phyloP scores from a whole-genome alignment of 2,888 invertebrate species.

The Sinelater perroti region DNA sequence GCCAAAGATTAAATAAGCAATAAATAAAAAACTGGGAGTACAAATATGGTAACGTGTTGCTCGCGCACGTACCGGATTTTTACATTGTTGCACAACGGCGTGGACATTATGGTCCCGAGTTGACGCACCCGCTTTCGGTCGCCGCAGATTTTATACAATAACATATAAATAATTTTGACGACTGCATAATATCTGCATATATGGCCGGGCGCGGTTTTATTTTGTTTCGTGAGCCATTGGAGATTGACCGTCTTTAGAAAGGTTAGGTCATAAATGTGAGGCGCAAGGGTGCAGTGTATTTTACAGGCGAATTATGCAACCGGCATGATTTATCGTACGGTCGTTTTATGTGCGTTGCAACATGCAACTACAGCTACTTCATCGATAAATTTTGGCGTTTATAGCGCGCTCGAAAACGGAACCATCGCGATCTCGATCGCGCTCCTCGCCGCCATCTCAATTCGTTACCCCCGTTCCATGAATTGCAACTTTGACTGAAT shows the following conservation, averaged over 20 bases:
- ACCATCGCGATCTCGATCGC: no score
- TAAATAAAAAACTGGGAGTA: constrained; percentile 9
- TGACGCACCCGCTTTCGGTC: constrained; percentile 15
- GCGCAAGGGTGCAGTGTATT: constrained; percentile 9
- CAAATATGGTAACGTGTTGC: constrained; percentile 7
- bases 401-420: no score
- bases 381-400: no score
- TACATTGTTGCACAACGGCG: constrained; percentile 14
- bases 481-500: no score
- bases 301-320: constrained; percentile 7
- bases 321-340: neutral
- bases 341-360: constrained; percentile 1
- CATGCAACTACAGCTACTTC: no score
- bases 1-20: constrained; percentile 10
- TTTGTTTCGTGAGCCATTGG: constrained; percentile 7
- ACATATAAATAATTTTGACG: constrained; percentile 23
- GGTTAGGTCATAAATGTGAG: constrained; percentile 11
- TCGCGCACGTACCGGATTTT: neutral
- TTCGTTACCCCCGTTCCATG: no score
- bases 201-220: constrained; percentile 9
- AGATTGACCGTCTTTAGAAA: constrained; percentile 12
- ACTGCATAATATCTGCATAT: constrained; percentile 18
- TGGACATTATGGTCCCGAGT: constrained; percentile 12
- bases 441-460: no score
- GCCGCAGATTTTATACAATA: constrained; percentile 16